Conservation (phyloP, 2,888 invertebrate genomes). For the Ferrisia virgata region DNA sequence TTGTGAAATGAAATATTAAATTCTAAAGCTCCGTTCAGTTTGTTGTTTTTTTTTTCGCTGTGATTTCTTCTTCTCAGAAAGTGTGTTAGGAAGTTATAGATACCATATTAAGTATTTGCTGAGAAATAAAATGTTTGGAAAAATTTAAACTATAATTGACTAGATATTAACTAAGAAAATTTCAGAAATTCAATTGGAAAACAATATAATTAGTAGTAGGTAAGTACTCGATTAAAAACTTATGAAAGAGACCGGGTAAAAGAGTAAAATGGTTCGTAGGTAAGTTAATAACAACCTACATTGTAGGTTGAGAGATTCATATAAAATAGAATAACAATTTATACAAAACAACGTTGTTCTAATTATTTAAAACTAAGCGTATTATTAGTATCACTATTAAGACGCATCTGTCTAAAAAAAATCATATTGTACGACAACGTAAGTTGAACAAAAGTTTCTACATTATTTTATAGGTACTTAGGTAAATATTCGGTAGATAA, state of each 20-base stretch:
- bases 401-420: conserved; percentile 2
- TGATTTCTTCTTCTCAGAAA: background rate
- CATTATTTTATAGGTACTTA: background rate
- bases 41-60: background rate
- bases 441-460: background rate
- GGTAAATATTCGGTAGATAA: too few species aligned
- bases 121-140: background rate
- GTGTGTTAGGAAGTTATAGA: background rate
- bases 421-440: background rate
- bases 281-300: conserved; percentile 16
- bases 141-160: background rate
- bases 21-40: background rate
- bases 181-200: background rate
- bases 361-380: conserved; percentile 36
- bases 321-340: conserved; percentile 25
- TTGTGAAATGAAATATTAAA: background rate
- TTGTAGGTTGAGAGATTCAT: conserved; percentile 17
- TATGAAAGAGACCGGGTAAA: conserved; percentile 33
- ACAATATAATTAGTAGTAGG: background rate
- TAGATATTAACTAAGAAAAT: background rate
- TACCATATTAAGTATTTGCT: background rate
- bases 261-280: conserved; percentile 9
- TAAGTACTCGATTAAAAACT: background rate
- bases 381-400: conserved; percentile 22
- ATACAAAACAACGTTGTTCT: conserved; percentile 21